Evolutionary conservation across 2,113 vertebrate genomes (phyloP).

Genomic region (Scytalopus superciliaris): DNA sequence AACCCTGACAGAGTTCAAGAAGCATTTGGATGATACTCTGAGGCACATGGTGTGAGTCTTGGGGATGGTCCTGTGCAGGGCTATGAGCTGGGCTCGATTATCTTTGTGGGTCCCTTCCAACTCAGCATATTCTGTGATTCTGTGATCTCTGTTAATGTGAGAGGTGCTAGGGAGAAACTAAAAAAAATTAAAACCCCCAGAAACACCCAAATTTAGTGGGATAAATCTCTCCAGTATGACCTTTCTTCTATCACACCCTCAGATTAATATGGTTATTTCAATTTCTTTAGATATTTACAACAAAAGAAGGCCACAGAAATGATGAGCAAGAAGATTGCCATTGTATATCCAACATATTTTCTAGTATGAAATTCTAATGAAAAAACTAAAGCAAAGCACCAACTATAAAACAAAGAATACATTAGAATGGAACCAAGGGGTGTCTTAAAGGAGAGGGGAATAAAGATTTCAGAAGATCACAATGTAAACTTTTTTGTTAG

Average conservation of each 20-base stretch:
- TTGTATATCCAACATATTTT: neutral
- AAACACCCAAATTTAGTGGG: neutral
- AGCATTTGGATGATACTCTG: neutral
- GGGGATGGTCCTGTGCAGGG: neutral
- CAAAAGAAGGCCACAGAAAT: neutral
- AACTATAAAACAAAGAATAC: neutral
- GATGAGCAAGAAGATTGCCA: neutral
- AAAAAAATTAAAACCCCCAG: neutral
- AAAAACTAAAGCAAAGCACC: neutral
- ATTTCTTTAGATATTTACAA: neutral
- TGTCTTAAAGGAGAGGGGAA: neutral
- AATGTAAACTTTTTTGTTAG: neutral
- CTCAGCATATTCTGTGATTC: neutral
- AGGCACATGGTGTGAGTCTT: neutral
- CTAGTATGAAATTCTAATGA: neutral
- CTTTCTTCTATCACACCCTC: neutral
- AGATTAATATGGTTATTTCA: neutral
- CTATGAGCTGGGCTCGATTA: neutral
- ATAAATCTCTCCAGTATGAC: neutral
- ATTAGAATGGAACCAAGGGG: neutral
- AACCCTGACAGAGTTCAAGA: neutral
- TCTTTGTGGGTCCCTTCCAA: neutral
- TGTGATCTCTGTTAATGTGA: neutral
- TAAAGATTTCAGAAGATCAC: neutral
- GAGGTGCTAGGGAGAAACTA: neutral